phyloP scores from a whole-genome alignment of 2,888 invertebrate genomes.

The Chrysolina americana region DNA sequence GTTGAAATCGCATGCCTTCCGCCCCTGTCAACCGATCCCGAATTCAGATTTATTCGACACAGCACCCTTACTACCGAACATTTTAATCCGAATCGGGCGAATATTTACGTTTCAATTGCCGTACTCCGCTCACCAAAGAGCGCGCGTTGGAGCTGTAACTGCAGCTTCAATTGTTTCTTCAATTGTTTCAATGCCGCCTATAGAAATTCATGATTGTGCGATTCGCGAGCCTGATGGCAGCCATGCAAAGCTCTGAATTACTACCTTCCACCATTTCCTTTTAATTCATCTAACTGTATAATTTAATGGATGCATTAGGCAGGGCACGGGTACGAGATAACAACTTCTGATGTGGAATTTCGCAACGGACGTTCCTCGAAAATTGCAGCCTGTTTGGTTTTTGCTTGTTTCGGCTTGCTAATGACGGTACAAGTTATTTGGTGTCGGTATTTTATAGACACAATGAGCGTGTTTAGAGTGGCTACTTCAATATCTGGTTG shows the following conservation, averaged over 20 bases:
- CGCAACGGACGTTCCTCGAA: slow-evolving; percentile 23
- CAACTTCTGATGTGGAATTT: slow-evolving; percentile 40
- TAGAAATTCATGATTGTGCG: slow-evolving; percentile 62
- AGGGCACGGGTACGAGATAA: slow-evolving; percentile 42
- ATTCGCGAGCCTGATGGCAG: slow-evolving; percentile 59
- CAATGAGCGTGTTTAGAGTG: background rate
- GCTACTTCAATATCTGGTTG: background rate
- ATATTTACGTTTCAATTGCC: slow-evolving; percentile 5
- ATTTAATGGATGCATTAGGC: slow-evolving; percentile 56
- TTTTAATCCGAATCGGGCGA: background rate
- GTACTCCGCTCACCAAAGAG: slow-evolving; percentile 15
- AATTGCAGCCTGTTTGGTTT: slow-evolving; percentile 28
- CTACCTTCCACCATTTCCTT: slow-evolving; percentile 59
- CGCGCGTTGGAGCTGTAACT: slow-evolving; percentile 52
- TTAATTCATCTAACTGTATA: slow-evolving; percentile 60
- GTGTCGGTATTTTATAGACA: background rate
- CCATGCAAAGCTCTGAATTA: slow-evolving; percentile 55
- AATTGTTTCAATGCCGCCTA: slow-evolving; percentile 50
- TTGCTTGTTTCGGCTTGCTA: slow-evolving; percentile 19
- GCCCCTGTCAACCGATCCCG: background rate
- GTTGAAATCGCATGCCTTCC: too few species aligned
- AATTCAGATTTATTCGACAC: background rate
- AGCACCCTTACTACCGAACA: background rate
- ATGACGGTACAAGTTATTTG: slow-evolving; percentile 7
- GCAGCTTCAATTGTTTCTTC: slow-evolving; percentile 62